A percentile compares a stretch with the other conserved stretches of the same genome.
Evolutionary conservation across 1,140 invertebrate species (phyloP).

Genomic region (Camponotus pennsylvanicus): DNA sequence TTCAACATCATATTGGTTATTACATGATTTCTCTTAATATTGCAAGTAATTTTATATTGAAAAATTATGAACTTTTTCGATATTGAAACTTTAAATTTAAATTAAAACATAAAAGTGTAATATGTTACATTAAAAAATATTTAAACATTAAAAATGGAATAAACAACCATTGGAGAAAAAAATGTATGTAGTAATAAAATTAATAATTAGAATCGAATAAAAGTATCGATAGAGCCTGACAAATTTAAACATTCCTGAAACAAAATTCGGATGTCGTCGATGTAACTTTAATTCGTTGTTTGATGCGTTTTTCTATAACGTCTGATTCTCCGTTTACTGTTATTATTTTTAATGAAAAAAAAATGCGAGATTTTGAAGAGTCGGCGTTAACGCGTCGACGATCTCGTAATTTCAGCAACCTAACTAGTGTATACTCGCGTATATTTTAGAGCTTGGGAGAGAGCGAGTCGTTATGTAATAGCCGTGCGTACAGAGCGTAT

Average conservation of each 20-base stretch:
- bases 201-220: background rate
- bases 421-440: background rate
- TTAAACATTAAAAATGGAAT: background rate
- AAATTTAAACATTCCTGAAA: conserved; percentile 21
- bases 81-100: background rate
- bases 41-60: background rate
- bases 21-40: background rate
- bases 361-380: conserved; percentile 24
- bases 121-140: background rate
- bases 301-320: background rate
- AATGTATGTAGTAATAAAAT: background rate
- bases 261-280: background rate
- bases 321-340: background rate
- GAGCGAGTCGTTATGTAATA: conserved; percentile 67
- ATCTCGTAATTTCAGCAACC: conserved; percentile 13
- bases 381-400: conserved; percentile 15
- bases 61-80: background rate
- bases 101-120: background rate
- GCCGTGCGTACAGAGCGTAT: conserved; percentile 14
- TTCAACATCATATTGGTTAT: too few relatives aligned
- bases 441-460: conserved; percentile 25
- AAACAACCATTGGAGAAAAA: background rate
- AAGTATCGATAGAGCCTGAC: background rate
- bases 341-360: conserved; percentile 52
- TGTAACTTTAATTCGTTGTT: conserved; percentile 14